Evolutionary conservation across 1,140 invertebrate species (phyloP), one percentile per base, ranked within the genome.

Genomic region (Drosophila bifasciata): DNA sequence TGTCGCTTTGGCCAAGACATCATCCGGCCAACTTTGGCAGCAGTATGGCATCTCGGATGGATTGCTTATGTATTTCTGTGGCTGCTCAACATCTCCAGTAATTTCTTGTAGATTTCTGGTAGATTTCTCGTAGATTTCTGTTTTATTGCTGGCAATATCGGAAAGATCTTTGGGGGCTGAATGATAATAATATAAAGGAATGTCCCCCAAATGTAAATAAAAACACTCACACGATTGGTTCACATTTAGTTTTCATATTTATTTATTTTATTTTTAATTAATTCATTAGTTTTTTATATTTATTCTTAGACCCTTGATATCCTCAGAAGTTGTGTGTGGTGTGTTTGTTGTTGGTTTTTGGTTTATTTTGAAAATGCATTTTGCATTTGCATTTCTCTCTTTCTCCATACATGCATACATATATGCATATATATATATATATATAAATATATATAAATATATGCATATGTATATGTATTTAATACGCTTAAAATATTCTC

Each of bases 291-390:
- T 86, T 85, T 85, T n/a, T n/a, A n/a, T 68, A 83, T 86, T 86
- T 86, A 86, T 86, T 88, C 83, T 86, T 86, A 86, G 83, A 86
- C 83, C 83, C 83, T 86, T 86, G 83, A 86, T 86, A 86, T 86
- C 83, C 83, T 86, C 83, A 86, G 83, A 86, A 86, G 83, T 86
- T 85, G 79, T 86, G 69, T 86, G 75, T 74, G 62, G 49, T 72
- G 69, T 72, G 69, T 61, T 17, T n/a, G n/a, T n/a, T n/a, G n/a
- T n/a, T n/a, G n/a, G 32, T 59, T 79, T 63, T 81, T 80, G 79
- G 52, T 62, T 76, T 80, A 81, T 70, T 86, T 85, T n/a, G n/a
- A 77, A 71, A 74, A 77, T 53, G 76, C 61, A 79, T 84, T 69
- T 79, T 67, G 69, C 77, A 58, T 63, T 71, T 78, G 36, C 56